Evolutionary conservation across 1,140 invertebrate genomes (phyloP).

Genomic region (Cherax destructor): DNA sequence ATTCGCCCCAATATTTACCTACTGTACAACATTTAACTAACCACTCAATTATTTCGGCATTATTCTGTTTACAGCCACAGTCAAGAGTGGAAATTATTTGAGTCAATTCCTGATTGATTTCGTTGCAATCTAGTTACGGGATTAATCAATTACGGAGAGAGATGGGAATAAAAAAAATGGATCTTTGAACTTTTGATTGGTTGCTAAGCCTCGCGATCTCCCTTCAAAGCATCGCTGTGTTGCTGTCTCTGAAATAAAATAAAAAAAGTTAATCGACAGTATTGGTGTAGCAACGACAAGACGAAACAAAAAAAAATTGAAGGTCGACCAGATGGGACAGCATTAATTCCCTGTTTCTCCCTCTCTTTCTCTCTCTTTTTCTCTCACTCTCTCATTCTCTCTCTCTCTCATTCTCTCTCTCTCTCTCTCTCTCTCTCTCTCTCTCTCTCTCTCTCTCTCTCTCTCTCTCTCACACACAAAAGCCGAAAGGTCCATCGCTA

Average conservation of each 20-base stretch:
- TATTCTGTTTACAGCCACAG: background rate
- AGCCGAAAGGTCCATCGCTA: background rate
- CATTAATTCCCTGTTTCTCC: background rate
- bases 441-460: too few species aligned
- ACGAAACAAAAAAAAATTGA: background rate
- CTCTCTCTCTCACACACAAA: background rate
- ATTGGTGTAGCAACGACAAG: background rate
- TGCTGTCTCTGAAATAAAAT: background rate
- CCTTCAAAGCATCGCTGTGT: background rate
- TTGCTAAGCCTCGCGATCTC: background rate
- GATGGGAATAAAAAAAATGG: background rate
- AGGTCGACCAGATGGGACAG: background rate
- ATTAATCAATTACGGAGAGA: background rate
- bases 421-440: too few species aligned
- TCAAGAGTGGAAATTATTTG: background rate
- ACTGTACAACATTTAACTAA: too few species aligned
- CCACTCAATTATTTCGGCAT: too few species aligned
- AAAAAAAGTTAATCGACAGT: background rate
- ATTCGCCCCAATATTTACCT: too few species aligned
- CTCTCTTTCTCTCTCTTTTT: background rate
- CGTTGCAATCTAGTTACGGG: background rate
- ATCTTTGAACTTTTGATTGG: slow-evolving; percentile 11
- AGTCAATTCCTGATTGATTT: background rate
- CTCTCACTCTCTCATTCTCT: too few species aligned
- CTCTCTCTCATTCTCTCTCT: too few species aligned